Evolutionary conservation across 2,888 invertebrate genomes (phyloP), one percentile per base, ranked within the genome.

Genomic region (Ommatoiulus sabulosus): DNA sequence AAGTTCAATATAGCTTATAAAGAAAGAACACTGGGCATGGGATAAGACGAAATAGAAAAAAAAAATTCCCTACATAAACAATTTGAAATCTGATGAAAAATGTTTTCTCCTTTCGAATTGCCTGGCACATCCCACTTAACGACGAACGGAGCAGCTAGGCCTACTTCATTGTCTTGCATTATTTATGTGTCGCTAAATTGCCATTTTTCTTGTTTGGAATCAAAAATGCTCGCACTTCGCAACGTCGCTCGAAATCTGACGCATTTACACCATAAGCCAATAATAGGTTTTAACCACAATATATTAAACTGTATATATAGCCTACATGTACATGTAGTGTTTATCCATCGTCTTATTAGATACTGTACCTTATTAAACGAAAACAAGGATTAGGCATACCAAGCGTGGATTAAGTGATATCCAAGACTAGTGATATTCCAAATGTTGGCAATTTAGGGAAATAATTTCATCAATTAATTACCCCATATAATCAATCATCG

Each of bases 1-100:
- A 85, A 85, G 85, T 85, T 85, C 85, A 85, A 85, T 85, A 85
- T 6, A 85, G 46, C 44, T 46, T 46, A 85, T 44, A 85, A 44
- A 85, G 85, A 85, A 72, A 72, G 72, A 20, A 72, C 72, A 85
- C 44, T n/a, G 46, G 44, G 20, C 3, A 46, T 7, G 46, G 85
- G 85, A 85, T 44, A 20, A 85, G 85, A 85, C 6, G 4, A 43
- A 46, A 15, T 2, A 44, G n/a, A 85, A 43, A 24, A 84, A 84
- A 84, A 85, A 85, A 44, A 85, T 24, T 72, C 72, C 72, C 24
- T 72, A 72, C 72, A 72, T 72, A 72, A 72, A 72, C 72, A 72
- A 72, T 72, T 72, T 72, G 72, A 72, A 72, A 72, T 72, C 72
- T 72, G 72, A 72, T 72, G 72, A 72, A 72, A 72, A 72, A 72